These are phyloP conservation scores for Epinephelus awoara DNA, from an alignment of 2,797 vertebrate genomes.

Conservation along the genomic window DNA sequence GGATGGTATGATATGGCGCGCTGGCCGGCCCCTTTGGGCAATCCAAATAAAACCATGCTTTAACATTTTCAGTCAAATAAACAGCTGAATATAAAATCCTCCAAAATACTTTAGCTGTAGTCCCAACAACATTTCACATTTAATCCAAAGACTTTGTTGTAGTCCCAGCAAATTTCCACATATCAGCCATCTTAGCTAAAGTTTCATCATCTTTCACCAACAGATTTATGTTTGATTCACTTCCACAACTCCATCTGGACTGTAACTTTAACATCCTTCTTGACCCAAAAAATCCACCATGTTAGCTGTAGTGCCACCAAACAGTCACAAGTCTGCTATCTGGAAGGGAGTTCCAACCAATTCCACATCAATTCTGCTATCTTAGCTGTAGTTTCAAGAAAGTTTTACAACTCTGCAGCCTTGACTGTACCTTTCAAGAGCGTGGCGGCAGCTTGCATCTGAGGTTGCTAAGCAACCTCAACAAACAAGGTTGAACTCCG, in stretches of 20 bases:
- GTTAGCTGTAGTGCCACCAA: neutral
- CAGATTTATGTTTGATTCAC: too few species aligned
- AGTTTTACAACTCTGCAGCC: neutral
- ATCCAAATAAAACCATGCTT: too few species aligned
- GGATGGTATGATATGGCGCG: neutral
- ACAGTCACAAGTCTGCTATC: neutral
- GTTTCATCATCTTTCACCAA: too few species aligned
- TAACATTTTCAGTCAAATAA: neutral
- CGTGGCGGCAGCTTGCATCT: too few species aligned
- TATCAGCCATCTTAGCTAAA: neutral
- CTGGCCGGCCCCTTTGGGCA: too few species aligned
- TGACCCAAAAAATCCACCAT: neutral
- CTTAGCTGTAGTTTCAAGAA: neutral
- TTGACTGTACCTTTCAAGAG: too few species aligned
- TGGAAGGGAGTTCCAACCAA: neutral
- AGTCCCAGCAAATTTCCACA: neutral
- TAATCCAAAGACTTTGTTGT: too few species aligned
- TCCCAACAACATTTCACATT: neutral
- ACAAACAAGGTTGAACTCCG: too few species aligned
- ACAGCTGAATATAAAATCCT: neutral
- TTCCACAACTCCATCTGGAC: too few species aligned
- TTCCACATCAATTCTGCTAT: neutral
- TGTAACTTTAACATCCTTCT: too few species aligned
- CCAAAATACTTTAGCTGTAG: slow-evolving; percentile 3
- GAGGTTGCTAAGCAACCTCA: too few species aligned